Conservation (phyloP, 2,113 vertebrate genomes). For the Hypomesus transpacificus region DNA sequence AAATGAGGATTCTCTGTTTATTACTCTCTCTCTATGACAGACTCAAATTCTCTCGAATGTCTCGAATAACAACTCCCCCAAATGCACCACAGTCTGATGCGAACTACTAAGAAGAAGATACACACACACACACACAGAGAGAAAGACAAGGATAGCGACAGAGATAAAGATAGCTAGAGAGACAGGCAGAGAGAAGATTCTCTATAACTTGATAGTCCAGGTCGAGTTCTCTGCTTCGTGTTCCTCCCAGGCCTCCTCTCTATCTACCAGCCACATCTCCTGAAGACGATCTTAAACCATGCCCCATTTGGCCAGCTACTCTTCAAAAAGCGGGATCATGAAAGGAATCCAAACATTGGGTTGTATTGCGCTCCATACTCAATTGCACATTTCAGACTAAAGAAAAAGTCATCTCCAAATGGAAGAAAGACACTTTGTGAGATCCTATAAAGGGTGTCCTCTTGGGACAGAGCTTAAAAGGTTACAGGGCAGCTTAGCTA, state of each 20-base stretch:
- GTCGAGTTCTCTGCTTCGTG: not conserved
- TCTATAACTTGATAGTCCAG: no score
- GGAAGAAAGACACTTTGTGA: slow-evolving; percentile 17
- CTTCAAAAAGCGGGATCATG: not conserved
- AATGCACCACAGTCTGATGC: no score
- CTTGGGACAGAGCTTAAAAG: slow-evolving; percentile 8
- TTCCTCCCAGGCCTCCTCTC: not conserved
- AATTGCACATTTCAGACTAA: not conserved
- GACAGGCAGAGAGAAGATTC: not conserved
- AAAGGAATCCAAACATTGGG: not conserved
- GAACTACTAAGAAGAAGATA: not conserved
- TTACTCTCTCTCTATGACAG: not conserved
- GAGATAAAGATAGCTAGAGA: not conserved
- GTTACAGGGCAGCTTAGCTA: not conserved
- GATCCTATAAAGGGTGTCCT: not conserved
- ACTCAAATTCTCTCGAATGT: no score
- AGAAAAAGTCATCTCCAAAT: slow-evolving; percentile 23
- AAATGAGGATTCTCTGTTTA: not conserved
- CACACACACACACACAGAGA: not conserved
- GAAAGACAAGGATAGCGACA: not conserved
- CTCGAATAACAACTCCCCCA: no score
- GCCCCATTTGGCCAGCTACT: not conserved
- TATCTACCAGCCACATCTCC: no score
- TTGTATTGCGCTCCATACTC: no score
- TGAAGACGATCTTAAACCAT: not conserved